Base-by-base conservation (phyloP, 2,797 vertebrate genomes). In the Cirrhinus molitorella region DNA sequence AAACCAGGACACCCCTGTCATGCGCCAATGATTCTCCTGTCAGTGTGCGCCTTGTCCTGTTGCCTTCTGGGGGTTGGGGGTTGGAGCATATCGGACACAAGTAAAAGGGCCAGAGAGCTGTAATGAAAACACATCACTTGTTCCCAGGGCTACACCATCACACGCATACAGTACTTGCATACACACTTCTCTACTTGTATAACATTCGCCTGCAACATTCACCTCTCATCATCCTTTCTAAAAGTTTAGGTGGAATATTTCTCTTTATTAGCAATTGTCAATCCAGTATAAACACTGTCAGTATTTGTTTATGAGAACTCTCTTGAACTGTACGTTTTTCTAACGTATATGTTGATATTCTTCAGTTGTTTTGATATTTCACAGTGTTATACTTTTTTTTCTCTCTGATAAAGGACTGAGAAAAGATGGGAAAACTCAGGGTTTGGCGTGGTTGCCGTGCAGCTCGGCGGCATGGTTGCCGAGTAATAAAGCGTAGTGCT, bases 51-150 rank as follows among this genome's bases (percentile, higher is more conserved):
- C 75, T 72, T 70, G 75, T 73, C 66, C 53, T 63, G 53, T 81
- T 77, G 68, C 13, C 79, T 71, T 81, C 55, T 76, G 83, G 79
- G 82, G 72, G 71, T 77, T 76, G 79, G 80, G 67, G 74, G 80
- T 80, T 65, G 57, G 74, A 86, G 88, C 88, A 87, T 89, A 84
- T 87, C 81, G 79, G 88, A 88, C 88, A 81, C 81, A 89, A 88
- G 88, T 91, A 88, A 92, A 92, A 92, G 88, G 79, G 91, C 92
- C 92, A 90, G 83, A 85, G 81, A 79, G 86, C 84, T 83, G 91
- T 94, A 94, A 95, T 92, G 92, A 94, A 93, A 91, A 94, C 93
- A 79, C 93, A 94, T 94, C 93, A 92, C 92, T 89, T 88, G 85
- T 83, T 89, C 90, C 90, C 92, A 83, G 87, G 92, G 91, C 90